Conservation (phyloP, 2,888 invertebrate species). For the Cephus sareptanus region DNA sequence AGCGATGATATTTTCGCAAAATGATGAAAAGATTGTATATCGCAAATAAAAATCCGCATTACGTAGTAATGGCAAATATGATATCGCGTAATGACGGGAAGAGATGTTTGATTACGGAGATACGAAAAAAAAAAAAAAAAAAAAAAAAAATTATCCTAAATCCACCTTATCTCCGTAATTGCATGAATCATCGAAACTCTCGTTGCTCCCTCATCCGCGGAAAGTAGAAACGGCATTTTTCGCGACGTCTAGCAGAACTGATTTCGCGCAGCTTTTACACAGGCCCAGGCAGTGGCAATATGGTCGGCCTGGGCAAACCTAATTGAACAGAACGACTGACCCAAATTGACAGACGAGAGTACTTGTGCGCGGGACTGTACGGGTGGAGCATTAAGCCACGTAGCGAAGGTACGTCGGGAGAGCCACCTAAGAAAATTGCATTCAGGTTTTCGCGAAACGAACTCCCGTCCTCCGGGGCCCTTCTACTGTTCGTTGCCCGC, state of each 20-base stretch:
- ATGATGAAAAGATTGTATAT: too few species aligned
- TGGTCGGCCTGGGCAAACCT: constrained; percentile 39
- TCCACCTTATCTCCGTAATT: not conserved
- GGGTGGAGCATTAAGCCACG: not conserved
- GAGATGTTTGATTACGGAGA: too few species aligned
- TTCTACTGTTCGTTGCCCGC: constrained; percentile 22
- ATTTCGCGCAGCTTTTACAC: not conserved
- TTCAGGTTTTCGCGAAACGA: constrained; percentile 38
- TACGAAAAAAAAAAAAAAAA: accelerated
- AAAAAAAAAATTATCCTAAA: not conserved
- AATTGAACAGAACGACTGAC: constrained; percentile 44
- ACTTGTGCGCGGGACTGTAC: constrained; percentile 12
- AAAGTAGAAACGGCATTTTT: not conserved
- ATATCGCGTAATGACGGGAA: too few species aligned
- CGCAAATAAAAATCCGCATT: too few species aligned
- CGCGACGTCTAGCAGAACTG: not conserved
- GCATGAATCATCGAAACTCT: not conserved
- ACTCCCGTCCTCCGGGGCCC: constrained; percentile 10
- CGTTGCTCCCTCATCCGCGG: too few species aligned
- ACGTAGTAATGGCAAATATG: too few species aligned
- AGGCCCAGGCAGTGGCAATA: not conserved
- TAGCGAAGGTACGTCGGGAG: not conserved
- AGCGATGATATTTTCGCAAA: too few species aligned
- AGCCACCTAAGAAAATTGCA: constrained; percentile 31
- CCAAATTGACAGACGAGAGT: constrained; percentile 39